These are phyloP conservation scores for Eurystomus glaucurus DNA, from an alignment of 2,797 vertebrate genomes.

Conservation along the genomic window DNA sequence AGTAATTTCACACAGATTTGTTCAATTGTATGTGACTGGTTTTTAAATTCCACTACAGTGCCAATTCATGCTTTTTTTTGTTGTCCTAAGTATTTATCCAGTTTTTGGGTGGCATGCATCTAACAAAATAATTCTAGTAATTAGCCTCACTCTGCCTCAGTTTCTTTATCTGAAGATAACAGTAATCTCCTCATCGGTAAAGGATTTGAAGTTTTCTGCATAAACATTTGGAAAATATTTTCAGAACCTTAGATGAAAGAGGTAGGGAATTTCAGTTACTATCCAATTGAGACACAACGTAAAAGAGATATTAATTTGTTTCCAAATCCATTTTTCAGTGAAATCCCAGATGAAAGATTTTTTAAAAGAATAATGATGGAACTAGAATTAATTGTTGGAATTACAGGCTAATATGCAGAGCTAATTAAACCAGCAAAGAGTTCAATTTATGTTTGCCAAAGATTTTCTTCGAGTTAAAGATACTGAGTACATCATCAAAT, in stretches of 20 bases:
- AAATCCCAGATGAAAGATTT: slow-evolving; percentile 42
- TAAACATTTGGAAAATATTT: slow-evolving; percentile 35
- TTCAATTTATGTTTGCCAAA: slow-evolving; percentile 57
- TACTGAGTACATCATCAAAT: slow-evolving; percentile 35
- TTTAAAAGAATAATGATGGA: slow-evolving; percentile 29
- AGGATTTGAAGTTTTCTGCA: neutral
- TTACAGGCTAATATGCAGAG: slow-evolving; percentile 64
- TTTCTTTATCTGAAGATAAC: slow-evolving; percentile 30
- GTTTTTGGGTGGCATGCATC: neutral
- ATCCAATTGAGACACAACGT: neutral
- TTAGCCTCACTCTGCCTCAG: neutral
- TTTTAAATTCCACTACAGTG: slow-evolving; percentile 5
- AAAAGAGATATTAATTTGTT: slow-evolving; percentile 11
- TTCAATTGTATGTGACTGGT: neutral
- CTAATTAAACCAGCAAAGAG: slow-evolving; percentile 62
- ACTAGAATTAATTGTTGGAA: slow-evolving; percentile 61
- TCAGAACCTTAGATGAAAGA: slow-evolving; percentile 25
- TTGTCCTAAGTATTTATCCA: neutral
- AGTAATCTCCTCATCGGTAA: slow-evolving; percentile 5
- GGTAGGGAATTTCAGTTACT: neutral
- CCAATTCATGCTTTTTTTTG: neutral
- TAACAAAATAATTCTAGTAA: slow-evolving; percentile 42
- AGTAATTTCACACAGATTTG: slow-evolving; percentile 52
- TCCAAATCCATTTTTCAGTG: slow-evolving; percentile 34
- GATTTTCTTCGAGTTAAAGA: slow-evolving; percentile 51